phyloP scores from a whole-genome alignment of 2,797 vertebrate genomes.

The Enteromius anoplus region DNA sequence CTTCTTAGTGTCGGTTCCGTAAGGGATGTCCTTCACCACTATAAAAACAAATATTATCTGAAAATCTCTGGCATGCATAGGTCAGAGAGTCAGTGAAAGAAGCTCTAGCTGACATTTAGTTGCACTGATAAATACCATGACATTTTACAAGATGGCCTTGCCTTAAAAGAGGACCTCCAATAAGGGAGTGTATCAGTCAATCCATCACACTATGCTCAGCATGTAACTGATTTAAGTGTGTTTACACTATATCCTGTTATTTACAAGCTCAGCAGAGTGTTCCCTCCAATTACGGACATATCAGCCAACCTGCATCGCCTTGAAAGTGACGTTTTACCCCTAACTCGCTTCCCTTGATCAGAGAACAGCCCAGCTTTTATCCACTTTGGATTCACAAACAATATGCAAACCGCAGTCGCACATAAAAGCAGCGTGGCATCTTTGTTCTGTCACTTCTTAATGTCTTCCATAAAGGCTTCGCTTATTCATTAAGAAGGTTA shows the following conservation, averaged over 20 bases:
- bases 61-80: constrained; percentile 60
- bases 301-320: constrained; percentile 50
- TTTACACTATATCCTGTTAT: constrained; percentile 60
- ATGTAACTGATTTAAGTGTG: constrained; percentile 58
- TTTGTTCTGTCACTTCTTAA: constrained; percentile 58
- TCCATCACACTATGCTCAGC: constrained; percentile 57
- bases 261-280: constrained; percentile 51
- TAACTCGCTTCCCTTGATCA: constrained; percentile 51
- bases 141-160: constrained; percentile 64
- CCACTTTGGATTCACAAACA: constrained; percentile 56
- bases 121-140: constrained; percentile 65
- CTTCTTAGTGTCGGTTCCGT: constrained; percentile 46
- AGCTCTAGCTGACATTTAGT: constrained; percentile 63
- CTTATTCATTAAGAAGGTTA: constrained; percentile 59
- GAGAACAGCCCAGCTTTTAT: constrained; percentile 56
- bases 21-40: constrained; percentile 46
- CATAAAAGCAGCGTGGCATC: constrained; percentile 53
- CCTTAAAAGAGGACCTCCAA: constrained; percentile 62
- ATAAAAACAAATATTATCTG: constrained; percentile 59
- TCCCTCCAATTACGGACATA: constrained; percentile 56
- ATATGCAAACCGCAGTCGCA: constrained; percentile 45
- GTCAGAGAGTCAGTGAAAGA: constrained; percentile 60
- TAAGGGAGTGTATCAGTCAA: constrained; percentile 60
- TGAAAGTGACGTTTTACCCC: constrained; percentile 54
- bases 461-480: constrained; percentile 51